These are phyloP conservation scores for Thera britannica DNA, from an alignment of 2,888 invertebrate species.

Conservation along the genomic window DNA sequence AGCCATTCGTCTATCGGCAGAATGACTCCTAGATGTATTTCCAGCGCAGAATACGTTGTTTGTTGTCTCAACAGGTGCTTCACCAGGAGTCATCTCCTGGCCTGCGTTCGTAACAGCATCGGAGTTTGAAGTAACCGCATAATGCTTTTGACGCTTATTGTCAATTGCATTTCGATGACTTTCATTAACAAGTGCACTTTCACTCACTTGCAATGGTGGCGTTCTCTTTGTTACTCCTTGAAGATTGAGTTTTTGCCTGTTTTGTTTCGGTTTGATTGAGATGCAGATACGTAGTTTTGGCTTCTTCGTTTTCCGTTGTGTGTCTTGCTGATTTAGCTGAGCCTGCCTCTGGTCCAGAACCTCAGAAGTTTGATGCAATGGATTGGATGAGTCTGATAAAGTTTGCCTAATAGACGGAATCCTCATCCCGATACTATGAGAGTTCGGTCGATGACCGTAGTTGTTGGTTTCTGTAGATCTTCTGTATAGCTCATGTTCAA, in stretches of 20 bases:
- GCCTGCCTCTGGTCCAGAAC: constrained; percentile 1
- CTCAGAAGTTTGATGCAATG: constrained; percentile 1
- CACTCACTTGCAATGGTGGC: neutral
- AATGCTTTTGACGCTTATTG: constrained; percentile 8
- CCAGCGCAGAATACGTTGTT: constrained; percentile 2
- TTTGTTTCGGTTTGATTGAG: constrained; percentile 6
- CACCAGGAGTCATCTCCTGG: neutral
- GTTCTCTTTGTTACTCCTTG: constrained; percentile 8
- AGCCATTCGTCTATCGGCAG: constrained; percentile 2
- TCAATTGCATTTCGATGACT: constrained; percentile 2
- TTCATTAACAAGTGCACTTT: neutral
- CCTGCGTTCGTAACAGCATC: constrained; percentile 1
- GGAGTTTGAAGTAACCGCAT: constrained; percentile 5
- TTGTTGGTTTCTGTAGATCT: too few relatives aligned
- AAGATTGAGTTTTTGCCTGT: neutral
- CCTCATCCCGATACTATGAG: neutral
- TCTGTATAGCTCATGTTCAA: too few relatives aligned
- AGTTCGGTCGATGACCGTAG: neutral
- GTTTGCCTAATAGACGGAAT: constrained; percentile 1
- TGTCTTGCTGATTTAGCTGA: neutral
- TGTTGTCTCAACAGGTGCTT: constrained; percentile 2
- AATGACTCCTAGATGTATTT: neutral
- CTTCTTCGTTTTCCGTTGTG: neutral
- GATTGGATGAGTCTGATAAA: neutral
- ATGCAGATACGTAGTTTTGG: constrained; percentile 6